Evolutionary conservation across 2,113 vertebrate genomes (phyloP), one percentile per base, ranked within the genome.

Genomic region (Crotophaga sulcirostris): DNA sequence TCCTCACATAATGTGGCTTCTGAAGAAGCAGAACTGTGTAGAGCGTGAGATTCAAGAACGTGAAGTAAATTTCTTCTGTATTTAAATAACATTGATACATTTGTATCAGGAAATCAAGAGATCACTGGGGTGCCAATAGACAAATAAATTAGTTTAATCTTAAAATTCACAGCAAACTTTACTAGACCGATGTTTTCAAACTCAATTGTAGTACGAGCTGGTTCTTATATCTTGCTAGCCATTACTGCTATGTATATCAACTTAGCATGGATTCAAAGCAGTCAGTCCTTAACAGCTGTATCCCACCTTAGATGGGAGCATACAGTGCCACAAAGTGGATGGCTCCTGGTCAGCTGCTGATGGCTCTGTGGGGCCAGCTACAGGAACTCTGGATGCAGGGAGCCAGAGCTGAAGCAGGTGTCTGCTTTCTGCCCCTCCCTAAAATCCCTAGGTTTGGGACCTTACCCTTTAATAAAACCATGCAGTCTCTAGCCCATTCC

Each of bases 281-380:
- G 52, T n/a, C 38, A 24, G 47, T 17, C 18, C 15, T 7, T 21
- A 40, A 28, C 19, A 83, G 40, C 33, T 69, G 4, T 13, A n/a
- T 9, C 63, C 28, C 34, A 52, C 49, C 51, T 56, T 4, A 18
- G 11, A 47, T 51, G 16, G 8, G 11, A 8, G 21, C 1, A 7
- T 6, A 6, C 17, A 29, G 20, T 9, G 31, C 36, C 34, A 12
- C 19, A 34, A 23, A 18, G 76, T 4, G 2, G 44, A 24, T 5
- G 14, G 12, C 26, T n/a, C 21, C 26, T 33, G 1, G 0, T 10
- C 3, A n/a, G 36, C 0, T 52, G 3, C 82, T 31, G 42, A 26
- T 36, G 9, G 26, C 31, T 66, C 23, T 38, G 23, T 4, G 1
- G 8, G 14, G 29, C 47, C 17, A 31, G 23, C 8, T 10, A 10